These are phyloP conservation scores for Ornithorhynchus anatinus DNA, from an alignment of 2,113 vertebrate species.

Conservation along the genomic window DNA sequence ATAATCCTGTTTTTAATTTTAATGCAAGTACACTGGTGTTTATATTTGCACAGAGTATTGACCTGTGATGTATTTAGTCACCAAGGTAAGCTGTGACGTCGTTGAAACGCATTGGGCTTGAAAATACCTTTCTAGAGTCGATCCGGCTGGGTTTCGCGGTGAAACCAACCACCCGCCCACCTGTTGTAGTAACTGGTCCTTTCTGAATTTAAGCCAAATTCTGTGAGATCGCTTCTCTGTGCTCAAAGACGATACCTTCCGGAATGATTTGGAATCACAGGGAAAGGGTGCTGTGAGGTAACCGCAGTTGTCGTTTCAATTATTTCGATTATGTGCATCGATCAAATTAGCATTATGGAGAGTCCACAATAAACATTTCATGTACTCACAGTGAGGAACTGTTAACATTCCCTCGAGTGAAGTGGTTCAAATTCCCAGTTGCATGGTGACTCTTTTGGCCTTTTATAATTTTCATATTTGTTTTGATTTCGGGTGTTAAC, in stretches of 20 bases:
- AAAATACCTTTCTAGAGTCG: constrained; percentile 56
- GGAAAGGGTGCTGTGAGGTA: constrained; percentile 65
- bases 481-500: constrained; percentile 72
- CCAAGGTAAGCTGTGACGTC: constrained; percentile 77
- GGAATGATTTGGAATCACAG: constrained; percentile 61
- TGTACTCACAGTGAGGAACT: constrained; percentile 57
- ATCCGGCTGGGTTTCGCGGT: constrained; percentile 71
- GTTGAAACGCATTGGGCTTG: constrained; percentile 69
- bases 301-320: constrained; percentile 59
- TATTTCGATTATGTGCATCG: constrained; percentile 53
- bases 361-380: constrained; percentile 53
- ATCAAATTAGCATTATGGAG: constrained; percentile 48
- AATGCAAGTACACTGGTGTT: constrained; percentile 93
- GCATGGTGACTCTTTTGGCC: constrained; percentile 66
- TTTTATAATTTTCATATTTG: constrained; percentile 72
- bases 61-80: constrained; percentile 80
- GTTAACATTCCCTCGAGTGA: constrained; percentile 68
- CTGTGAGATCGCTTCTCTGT: constrained; percentile 64
- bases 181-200: constrained; percentile 59
- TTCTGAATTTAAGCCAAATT: constrained; percentile 72
- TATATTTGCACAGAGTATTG: constrained; percentile 88
- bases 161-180: constrained; percentile 67
- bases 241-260: constrained; percentile 65
- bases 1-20: constrained; percentile 81
- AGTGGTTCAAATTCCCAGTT: constrained; percentile 57